phyloP scores from a whole-genome alignment of 2,113 vertebrate genomes.

The Gambusia holbrooki region DNA sequence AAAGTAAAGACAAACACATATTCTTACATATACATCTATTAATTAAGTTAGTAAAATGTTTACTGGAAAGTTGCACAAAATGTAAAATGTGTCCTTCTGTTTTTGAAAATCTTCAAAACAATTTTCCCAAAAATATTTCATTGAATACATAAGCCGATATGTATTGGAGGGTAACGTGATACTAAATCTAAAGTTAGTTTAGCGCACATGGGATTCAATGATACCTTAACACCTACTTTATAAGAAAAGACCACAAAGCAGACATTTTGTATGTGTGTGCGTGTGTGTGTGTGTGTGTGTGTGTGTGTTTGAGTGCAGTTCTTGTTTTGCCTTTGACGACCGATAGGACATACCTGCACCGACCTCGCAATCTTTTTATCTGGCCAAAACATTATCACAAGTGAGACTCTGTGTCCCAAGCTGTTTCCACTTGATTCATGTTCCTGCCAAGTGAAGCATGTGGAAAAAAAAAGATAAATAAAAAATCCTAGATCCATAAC shows the following conservation, averaged over 20 bases:
- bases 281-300: constrained; percentile 1
- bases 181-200: constrained; percentile 1
- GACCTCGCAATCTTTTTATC: constrained; percentile 11
- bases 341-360: constrained; percentile 13
- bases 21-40: background rate
- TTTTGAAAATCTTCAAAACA: background rate
- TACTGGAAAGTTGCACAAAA: background rate
- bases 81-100: too few species aligned
- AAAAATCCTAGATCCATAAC: constrained; percentile 47
- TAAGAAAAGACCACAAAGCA: background rate
- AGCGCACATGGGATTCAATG: constrained; percentile 10
- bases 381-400: constrained; percentile 30
- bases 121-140: background rate
- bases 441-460: constrained; percentile 54
- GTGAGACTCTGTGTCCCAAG: constrained; percentile 23
- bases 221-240: background rate
- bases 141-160: background rate
- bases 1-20: background rate
- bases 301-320: background rate
- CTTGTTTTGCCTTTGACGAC: constrained; percentile 9
- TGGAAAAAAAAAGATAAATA: constrained; percentile 49
- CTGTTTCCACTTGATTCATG: constrained; percentile 62
- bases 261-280: background rate
- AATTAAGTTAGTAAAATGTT: background rate
- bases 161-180: background rate